A percentile compares a stretch with the other conserved stretches of the same genome.
Conservation (phyloP, 2,797 vertebrate species). For the Phrynocephalus vlangalii region DNA sequence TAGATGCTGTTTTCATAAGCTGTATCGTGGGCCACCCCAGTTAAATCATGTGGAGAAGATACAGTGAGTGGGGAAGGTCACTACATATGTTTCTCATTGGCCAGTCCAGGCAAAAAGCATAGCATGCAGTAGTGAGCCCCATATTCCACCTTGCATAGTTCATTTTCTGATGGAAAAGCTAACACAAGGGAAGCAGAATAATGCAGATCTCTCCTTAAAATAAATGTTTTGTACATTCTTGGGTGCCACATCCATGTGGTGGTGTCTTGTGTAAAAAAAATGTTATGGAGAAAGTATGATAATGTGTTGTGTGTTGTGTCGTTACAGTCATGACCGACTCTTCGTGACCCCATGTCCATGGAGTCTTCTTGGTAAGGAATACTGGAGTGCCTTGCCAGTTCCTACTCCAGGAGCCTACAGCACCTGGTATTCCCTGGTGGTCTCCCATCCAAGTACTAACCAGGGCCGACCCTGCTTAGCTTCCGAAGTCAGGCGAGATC, state of each 20-base stretch:
- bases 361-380: too few species aligned
- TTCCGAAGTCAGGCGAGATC: too few species aligned
- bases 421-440: too few species aligned
- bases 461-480: too few species aligned
- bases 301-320: not conserved
- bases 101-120: not conserved
- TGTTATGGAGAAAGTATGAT: not conserved
- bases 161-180: not conserved
- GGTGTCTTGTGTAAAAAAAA: not conserved
- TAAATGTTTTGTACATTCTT: not conserved
- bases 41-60: not conserved
- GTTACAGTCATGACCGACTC: too few species aligned
- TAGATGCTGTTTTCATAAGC: not conserved
- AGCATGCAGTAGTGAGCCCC: not conserved
- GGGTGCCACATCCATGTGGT: not conserved
- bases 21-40: not conserved
- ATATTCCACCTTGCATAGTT: not conserved
- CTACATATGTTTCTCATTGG: not conserved
- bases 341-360: too few species aligned
- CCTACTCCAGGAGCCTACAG: too few species aligned
- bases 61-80: not conserved
- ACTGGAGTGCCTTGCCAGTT: too few species aligned
- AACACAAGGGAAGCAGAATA: not conserved
- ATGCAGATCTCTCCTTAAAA: not conserved
- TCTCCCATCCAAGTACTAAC: too few species aligned